Percentiles rank a stretch among this genome's conserved stretches.
These are phyloP conservation scores for Caenorhabditis latens DNA, from an alignment of 1,140 invertebrate genomes.

Conservation along the genomic window DNA sequence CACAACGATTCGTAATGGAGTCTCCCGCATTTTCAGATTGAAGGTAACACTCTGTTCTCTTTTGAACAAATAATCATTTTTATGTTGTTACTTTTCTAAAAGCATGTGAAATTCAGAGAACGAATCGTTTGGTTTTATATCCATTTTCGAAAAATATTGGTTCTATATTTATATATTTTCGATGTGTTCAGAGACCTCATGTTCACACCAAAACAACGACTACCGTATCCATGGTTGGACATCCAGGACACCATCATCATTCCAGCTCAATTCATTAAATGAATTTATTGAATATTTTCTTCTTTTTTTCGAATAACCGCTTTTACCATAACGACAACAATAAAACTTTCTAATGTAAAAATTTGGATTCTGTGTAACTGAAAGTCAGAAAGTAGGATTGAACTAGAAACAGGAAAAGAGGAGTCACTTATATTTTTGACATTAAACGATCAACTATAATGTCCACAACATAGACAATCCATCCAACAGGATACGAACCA, in stretches of 20 bases:
- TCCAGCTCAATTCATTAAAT: slow-evolving; percentile 14
- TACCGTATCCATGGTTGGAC: neutral
- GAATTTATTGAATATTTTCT: neutral
- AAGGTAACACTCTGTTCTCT: neutral
- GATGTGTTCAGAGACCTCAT: neutral
- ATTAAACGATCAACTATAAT: neutral
- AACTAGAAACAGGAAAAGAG: too few species aligned
- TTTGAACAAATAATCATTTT: too few species aligned
- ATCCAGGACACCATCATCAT: neutral
- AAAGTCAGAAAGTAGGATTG: too few species aligned
- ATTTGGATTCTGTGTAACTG: too few species aligned
- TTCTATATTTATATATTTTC: neutral
- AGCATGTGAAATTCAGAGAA: too few species aligned
- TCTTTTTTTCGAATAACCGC: too few species aligned
- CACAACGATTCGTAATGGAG: slow-evolving; percentile 46
- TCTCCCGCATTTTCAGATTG: slow-evolving; percentile 39
- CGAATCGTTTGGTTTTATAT: too few species aligned
- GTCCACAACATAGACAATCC: neutral
- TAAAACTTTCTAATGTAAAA: too few species aligned
- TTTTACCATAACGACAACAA: too few species aligned
- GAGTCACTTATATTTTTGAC: neutral
- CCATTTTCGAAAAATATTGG: neutral
- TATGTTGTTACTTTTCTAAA: too few species aligned
- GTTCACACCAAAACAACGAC: neutral
- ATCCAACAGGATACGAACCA: neutral